Base-by-base conservation (phyloP, 2,113 vertebrate species). In the Odocoileus hemionus region DNA sequence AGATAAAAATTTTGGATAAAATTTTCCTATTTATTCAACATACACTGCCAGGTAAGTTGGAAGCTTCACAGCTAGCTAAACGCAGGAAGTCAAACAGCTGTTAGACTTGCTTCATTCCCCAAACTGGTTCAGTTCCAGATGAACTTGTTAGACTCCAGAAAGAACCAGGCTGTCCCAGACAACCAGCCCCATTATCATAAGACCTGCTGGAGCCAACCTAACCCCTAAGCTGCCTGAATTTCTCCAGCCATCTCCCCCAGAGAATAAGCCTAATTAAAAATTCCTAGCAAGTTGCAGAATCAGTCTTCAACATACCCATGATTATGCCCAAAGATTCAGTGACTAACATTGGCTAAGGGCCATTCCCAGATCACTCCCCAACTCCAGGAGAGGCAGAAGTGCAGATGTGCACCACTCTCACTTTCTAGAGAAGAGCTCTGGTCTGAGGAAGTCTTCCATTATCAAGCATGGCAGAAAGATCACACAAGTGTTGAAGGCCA, bases 11-110 rank as follows among this genome's bases (percentile, higher is more conserved):
- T 97, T 97, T 96, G 96, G 97, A 96, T 83, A 98, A 7, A 45
- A 87, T 97, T 98, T 74, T 39, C 58, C 95, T 86, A 95, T 95
- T 98, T 98, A 92, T 98, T 97, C 91, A 96, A 39, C 50, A 98
- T 45, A 96, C 36, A 61, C 13, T 78, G 90, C 84, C 92, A 98
- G 6, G 97, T 96, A 97, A 97, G 96, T 98, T 90, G 79, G 92
- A 96, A 95, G 89, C 45, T 89, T 91, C 86, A 52, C 15, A 95
- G 70, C n/a, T 96, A 95, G 89, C 83, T 95, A 61, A 94, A 91
- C 0, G 4, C 21, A 80, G 54, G 61, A 87, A 97, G 30, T 95
- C 79, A 89, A 95, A 96, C 92, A 97, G 95, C 93, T 97, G 74
- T 91, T 97, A 97, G 52, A 84, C 43, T 92, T 92, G 92, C 33